These are phyloP conservation scores for Craseonycteris thonglongyai DNA, from an alignment of 2,113 vertebrate species.

Conservation along the genomic window DNA sequence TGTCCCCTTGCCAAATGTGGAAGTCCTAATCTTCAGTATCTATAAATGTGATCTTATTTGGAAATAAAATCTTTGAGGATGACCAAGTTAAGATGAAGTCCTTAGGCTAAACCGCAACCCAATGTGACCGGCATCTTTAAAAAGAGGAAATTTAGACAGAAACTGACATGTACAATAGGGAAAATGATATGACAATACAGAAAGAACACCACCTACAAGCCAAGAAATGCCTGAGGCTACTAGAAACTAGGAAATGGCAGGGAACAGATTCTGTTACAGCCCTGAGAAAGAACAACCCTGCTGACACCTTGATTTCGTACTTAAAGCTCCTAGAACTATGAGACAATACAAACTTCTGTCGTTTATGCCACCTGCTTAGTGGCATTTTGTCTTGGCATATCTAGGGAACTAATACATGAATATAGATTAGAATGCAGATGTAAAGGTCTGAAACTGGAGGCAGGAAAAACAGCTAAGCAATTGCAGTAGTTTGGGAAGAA, in stretches of 20 bases:
- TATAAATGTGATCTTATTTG: neutral
- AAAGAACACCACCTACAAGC: neutral
- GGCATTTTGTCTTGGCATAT: neutral
- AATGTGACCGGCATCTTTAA: neutral
- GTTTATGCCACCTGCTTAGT: neutral
- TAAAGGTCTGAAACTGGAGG: neutral
- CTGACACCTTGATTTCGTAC: neutral
- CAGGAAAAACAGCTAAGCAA: neutral
- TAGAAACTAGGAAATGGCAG: neutral
- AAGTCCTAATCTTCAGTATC: neutral
- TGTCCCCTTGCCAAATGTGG: neutral
- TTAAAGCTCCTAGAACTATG: neutral
- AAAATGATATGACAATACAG: neutral
- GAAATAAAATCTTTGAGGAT: neutral
- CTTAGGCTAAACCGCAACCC: neutral
- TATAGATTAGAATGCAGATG: neutral
- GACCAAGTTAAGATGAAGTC: neutral
- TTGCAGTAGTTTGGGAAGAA: neutral
- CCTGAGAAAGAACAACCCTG: neutral
- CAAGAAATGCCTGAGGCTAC: neutral
- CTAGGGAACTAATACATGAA: neutral
- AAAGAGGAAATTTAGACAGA: neutral
- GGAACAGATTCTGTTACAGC: neutral
- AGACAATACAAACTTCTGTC: neutral
- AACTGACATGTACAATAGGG: neutral